These are phyloP conservation scores for Xylophagus ater DNA, from an alignment of 2,888 invertebrate genomes.

Conservation along the genomic window DNA sequence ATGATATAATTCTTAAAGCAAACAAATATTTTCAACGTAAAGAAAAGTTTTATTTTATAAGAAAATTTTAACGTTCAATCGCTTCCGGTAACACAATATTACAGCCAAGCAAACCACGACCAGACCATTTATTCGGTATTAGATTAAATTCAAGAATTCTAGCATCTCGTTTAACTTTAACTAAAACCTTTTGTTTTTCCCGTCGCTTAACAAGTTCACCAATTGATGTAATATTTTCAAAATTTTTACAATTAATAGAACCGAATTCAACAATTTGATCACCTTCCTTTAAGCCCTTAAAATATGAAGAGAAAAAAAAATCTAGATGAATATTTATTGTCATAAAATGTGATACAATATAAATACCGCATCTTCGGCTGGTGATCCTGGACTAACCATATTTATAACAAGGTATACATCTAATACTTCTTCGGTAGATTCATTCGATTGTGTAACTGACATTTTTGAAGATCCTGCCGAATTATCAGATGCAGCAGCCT, in stretches of 20 bases:
- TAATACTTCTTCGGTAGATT: conserved; percentile 14
- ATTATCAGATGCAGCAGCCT: conserved; percentile 30
- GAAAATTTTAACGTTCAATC: conserved; percentile 20
- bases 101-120: conserved; percentile 67
- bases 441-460: conserved; percentile 21
- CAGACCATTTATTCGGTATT: conserved; percentile 64
- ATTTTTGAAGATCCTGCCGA: conserved; percentile 22
- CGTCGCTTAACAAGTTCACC: conserved; percentile 54
- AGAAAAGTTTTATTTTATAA: too few species aligned
- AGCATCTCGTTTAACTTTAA: conserved; percentile 45
- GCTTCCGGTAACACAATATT: conserved; percentile 42
- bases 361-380: conserved; percentile 66
- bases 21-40: too few species aligned
- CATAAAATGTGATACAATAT: background rate
- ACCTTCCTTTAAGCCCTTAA: conserved; percentile 55
- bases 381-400: conserved; percentile 62
- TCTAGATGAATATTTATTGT: conserved; percentile 1
- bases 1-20: too few species aligned
- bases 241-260: conserved; percentile 60
- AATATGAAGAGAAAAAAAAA: conserved; percentile 16
- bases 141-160: conserved; percentile 47
- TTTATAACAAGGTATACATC: too few species aligned
- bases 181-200: conserved; percentile 41
- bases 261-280: conserved; percentile 71
- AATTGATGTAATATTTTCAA: conserved; percentile 55